A percentile compares a stretch with the other conserved stretches of the same genome.
Evolutionary conservation across 2,797 vertebrate species (phyloP).

Genomic region (Eurystomus glaucurus): DNA sequence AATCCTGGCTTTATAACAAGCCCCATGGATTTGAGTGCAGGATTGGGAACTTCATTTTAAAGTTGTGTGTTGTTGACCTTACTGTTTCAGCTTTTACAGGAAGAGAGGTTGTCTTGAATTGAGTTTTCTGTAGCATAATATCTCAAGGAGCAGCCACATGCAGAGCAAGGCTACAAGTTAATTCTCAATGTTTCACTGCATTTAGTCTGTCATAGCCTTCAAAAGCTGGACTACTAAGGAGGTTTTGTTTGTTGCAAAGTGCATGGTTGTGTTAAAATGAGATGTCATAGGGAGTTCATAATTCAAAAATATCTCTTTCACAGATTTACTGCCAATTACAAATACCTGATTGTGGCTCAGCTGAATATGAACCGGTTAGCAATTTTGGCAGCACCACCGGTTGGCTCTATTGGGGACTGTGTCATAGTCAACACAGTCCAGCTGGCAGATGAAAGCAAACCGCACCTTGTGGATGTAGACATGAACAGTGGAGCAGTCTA

Average conservation of each 20-base stretch:
- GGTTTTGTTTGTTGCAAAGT: not conserved
- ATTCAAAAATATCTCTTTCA: not conserved
- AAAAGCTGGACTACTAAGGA: not conserved
- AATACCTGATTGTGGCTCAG: constrained; percentile 91
- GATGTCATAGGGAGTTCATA: not conserved
- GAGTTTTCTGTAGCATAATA: not conserved
- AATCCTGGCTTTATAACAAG: not conserved
- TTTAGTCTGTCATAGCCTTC: not conserved
- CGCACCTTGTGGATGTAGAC: constrained; percentile 93
- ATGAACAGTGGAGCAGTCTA: constrained; percentile 89
- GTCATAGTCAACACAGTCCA: constrained; percentile 88
- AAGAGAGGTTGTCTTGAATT: not conserved
- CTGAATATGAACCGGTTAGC: constrained; percentile 90
- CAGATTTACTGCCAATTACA: constrained; percentile 90
- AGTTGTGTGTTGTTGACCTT: not conserved
- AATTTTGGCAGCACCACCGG: constrained; percentile 87
- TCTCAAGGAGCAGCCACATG: not conserved
- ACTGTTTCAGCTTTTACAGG: not conserved
- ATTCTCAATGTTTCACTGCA: not conserved
- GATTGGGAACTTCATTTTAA: not conserved
- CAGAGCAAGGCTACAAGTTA: not conserved
- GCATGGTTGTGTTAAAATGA: not conserved
- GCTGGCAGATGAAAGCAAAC: constrained; percentile 90
- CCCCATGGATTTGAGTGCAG: not conserved
- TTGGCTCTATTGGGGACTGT: constrained; percentile 90